Evolutionary conservation across 2,113 vertebrate genomes (phyloP).

Genomic region (Meriones unguiculatus): DNA sequence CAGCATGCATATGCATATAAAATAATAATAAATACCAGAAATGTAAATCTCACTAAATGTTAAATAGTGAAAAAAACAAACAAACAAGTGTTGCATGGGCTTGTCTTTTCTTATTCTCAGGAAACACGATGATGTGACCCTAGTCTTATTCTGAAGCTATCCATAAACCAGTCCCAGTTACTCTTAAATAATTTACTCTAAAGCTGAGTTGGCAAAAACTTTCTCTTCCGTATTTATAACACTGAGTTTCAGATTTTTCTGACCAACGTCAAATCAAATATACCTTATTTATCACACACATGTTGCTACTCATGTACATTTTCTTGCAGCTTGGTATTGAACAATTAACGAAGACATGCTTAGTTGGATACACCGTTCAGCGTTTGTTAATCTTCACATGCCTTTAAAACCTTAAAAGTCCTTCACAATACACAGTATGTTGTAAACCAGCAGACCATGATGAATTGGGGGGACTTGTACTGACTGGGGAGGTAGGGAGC

Average conservation of each 20-base stretch:
- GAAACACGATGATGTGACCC: background rate
- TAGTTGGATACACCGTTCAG: background rate
- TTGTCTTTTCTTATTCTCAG: constrained; percentile 3
- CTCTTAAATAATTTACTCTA: constrained; percentile 19
- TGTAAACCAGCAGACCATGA: background rate
- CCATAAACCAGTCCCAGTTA: background rate
- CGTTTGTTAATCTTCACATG: background rate
- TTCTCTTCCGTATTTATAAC: background rate
- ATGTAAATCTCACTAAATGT: constrained; percentile 24
- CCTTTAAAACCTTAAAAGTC: background rate
- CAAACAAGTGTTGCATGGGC: background rate
- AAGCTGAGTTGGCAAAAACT: constrained; percentile 1
- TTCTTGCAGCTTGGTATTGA: background rate
- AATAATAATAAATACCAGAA: background rate
- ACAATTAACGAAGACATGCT: background rate
- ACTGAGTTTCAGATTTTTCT: constrained; percentile 20
- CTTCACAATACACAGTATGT: background rate
- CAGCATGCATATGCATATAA: background rate
- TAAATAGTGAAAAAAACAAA: constrained; percentile 22
- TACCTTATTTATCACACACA: background rate
- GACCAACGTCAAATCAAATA: background rate
- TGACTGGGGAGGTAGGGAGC: background rate
- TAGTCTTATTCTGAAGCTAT: constrained; percentile 15
- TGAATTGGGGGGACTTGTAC: background rate
- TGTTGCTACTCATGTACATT: background rate